Percentiles rank a stretch among this genome's conserved stretches.
Conservation (phyloP, 2,113 vertebrate genomes). For the Chitala chitala region DNA sequence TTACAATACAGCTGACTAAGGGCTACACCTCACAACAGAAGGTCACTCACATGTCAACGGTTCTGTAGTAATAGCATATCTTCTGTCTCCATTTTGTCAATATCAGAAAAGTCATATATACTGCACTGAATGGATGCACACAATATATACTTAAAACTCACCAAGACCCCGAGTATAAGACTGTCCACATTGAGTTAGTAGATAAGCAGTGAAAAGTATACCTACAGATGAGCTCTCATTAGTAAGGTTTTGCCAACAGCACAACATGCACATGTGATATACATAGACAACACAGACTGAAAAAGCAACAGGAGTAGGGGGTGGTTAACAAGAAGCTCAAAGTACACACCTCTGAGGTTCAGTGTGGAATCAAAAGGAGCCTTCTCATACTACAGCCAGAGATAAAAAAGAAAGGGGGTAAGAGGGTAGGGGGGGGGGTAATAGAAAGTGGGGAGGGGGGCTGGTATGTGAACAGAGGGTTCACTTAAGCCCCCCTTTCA, state of each 20-base stretch:
- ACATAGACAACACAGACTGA: not conserved
- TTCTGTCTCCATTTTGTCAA: not conserved
- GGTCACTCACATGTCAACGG: not conserved
- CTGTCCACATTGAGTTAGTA: too few relatives aligned
- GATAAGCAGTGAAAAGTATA: too few relatives aligned
- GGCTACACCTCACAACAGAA: not conserved
- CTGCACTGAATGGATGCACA: too few relatives aligned
- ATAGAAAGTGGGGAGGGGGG: too few relatives aligned
- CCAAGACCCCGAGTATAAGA: too few relatives aligned
- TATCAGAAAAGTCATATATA: too few relatives aligned
- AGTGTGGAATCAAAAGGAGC: not conserved
- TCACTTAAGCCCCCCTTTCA: conserved; percentile 17
- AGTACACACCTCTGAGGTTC: not conserved
- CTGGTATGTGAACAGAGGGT: not conserved
- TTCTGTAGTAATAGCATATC: not conserved
- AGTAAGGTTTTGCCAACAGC: too few relatives aligned
- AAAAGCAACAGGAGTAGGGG: not conserved
- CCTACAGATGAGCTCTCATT: too few relatives aligned
- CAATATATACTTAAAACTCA: too few relatives aligned
- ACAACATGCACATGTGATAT: too few relatives aligned
- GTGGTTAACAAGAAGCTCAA: not conserved
- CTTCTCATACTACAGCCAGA: not conserved
- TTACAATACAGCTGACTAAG: not conserved
- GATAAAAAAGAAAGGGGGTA: not conserved
- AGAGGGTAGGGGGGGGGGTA: not conserved